Evolutionary conservation across 2,113 vertebrate species (phyloP), one percentile per base, ranked within the genome.

Genomic region (Pristiophorus japonicus): DNA sequence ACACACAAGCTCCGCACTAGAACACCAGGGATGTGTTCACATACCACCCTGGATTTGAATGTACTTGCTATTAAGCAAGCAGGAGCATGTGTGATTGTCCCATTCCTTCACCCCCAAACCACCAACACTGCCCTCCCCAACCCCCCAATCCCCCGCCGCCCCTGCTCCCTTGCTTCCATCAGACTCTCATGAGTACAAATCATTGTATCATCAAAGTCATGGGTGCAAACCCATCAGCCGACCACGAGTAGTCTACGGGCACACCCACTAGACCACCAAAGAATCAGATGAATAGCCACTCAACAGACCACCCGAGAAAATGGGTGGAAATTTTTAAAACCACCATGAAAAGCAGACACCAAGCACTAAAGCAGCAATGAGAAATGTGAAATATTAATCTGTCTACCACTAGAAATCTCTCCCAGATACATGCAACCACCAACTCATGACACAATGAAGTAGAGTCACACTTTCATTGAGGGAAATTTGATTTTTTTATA

Each of bases 351-450:
- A 63, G 18, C 88, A 92, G 16, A 92, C 88, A 63, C 16, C 16
- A 34, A 62, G 88, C 59, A 38, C 38, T 59, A 92, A 38, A 42
- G 59, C 16, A 92, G 55, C 34, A 65, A 92, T 92, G 88, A 63
- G 88, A 92, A 62, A 92, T 92, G 88, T 18, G n/a, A 92, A 63
- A 92, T 92, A 63, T 92, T 92, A 92, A 63, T 92, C 88, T 59
- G n/a, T 92, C 34, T 92, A 65, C 88, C 59, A 38, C 59, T 22
- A 7, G 88, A 65, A 92, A 92, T 65, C 34, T 92, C 88, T 92
- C 88, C 88, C 88, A 92, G 59, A 92, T 42, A 92, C 88, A 38
- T 2, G 2, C 59, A 92, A 63, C 88, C 88, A 92, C 88, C 59
- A 92, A 63, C 88, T 38, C 18, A 38, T 38, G 14, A 92, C n/a